A percentile compares a stretch with the other conserved stretches of the same genome.
Conservation (phyloP, 2,888 invertebrate species). For the Seira ritae region DNA sequence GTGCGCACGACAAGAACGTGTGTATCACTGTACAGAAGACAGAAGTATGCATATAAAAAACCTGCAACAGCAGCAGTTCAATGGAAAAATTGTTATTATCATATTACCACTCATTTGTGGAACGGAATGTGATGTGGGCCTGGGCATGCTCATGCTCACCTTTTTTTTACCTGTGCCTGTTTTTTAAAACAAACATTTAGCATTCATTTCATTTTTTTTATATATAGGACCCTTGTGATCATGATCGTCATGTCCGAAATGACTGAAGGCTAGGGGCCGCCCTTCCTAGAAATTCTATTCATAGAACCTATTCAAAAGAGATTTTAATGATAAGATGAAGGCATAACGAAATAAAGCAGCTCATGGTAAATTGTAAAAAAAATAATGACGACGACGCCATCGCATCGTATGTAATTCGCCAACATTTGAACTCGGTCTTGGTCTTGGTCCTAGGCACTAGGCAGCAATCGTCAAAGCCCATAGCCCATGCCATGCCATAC, state of each 20-base stretch:
- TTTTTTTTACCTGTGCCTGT: neutral
- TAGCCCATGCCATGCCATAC: no score
- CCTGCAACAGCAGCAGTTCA: neutral
- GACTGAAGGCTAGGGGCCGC: slow-evolving; percentile 30
- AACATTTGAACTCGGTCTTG: neutral
- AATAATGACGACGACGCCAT: no score
- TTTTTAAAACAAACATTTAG: neutral
- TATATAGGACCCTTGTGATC: neutral
- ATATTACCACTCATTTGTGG: slow-evolving; percentile 3
- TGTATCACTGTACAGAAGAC: neutral
- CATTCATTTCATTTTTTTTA: slow-evolving; percentile 7
- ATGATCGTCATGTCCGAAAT: slow-evolving; percentile 30
- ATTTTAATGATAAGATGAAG: neutral
- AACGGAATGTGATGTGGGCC: slow-evolving; percentile 4
- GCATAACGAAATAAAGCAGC: neutral
- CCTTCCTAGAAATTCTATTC: slow-evolving; percentile 31
- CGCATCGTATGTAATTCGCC: no score
- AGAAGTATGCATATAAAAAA: neutral
- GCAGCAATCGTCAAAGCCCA: no score
- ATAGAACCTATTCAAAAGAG: slow-evolving; percentile 2
- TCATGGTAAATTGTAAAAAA: no score
- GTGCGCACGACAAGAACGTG: slow-evolving; percentile 18
- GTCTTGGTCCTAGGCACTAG: no score
- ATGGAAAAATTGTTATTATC: slow-evolving; percentile 22
- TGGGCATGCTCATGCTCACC: slow-evolving; percentile 4